phyloP scores from a whole-genome alignment of 2,113 vertebrate species.

The Dasyornis broadbenti region DNA sequence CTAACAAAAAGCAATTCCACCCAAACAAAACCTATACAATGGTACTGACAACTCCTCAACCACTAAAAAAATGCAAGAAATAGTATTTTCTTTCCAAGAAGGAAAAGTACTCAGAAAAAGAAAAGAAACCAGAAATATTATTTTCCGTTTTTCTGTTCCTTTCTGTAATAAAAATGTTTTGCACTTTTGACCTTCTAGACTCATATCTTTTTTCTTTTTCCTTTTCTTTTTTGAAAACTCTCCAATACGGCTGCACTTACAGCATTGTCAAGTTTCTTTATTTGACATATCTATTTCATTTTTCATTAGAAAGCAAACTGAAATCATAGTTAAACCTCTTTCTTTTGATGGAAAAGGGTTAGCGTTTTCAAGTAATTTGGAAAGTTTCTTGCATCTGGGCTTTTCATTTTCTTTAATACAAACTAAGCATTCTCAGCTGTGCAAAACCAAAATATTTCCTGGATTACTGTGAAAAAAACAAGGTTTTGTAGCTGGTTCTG shows the following conservation, averaged over 20 bases:
- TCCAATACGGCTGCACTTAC: not conserved
- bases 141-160: not conserved
- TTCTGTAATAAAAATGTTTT: not conserved
- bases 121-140: not conserved
- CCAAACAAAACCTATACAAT: not conserved
- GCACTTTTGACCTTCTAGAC: not conserved
- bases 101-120: not conserved
- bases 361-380: not conserved
- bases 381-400: not conserved
- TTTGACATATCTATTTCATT: not conserved
- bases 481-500: not conserved
- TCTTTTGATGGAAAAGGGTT: not conserved
- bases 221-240: not conserved
- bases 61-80: not conserved
- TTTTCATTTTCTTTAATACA: not conserved
- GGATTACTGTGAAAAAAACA: not conserved
- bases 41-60: not conserved
- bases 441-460: not conserved
- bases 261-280: not conserved
- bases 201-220: fast-evolving
- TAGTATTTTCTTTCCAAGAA: not conserved
- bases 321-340: not conserved
- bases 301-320: not conserved
- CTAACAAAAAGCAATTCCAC: not conserved
- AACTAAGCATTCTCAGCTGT: not conserved